Evolutionary conservation across 2,888 invertebrate genomes (phyloP).

Genomic region (Dicyrtoma fusca): DNA sequence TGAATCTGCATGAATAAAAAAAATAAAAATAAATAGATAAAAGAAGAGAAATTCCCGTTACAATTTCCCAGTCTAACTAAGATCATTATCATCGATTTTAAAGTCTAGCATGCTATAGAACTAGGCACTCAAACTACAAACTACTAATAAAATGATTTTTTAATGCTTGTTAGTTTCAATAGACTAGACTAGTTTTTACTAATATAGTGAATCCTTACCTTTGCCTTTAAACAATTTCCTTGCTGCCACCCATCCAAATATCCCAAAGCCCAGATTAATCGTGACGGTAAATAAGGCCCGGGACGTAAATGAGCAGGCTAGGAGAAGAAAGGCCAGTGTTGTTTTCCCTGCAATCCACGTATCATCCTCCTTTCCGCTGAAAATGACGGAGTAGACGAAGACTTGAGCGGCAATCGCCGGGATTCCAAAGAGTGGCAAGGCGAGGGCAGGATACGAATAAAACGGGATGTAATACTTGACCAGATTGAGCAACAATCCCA

Average conservation of each 20-base stretch:
- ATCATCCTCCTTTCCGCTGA: constrained; percentile 35
- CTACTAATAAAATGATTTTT: not conserved
- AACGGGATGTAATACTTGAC: constrained; percentile 51
- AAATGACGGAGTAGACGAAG: constrained; percentile 37
- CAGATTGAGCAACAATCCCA: constrained; percentile 46
- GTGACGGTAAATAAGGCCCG: constrained; percentile 49
- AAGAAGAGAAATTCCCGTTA: too few species aligned
- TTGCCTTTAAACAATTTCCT: constrained; percentile 48
- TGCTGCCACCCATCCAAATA: constrained; percentile 45
- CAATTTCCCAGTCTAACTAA: too few species aligned
- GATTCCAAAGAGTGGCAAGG: constrained; percentile 48
- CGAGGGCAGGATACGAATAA: constrained; percentile 50
- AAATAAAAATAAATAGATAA: too few species aligned
- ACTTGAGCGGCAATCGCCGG: constrained; percentile 52
- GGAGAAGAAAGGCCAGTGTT: constrained; percentile 44
- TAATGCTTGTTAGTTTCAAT: too few species aligned
- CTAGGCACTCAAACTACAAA: not conserved
- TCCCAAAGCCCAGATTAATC: constrained; percentile 46
- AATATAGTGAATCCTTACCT: constrained; percentile 34
- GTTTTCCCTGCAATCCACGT: constrained; percentile 52
- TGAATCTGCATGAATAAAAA: constrained; percentile 31
- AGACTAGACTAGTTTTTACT: too few species aligned
- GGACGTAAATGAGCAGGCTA: constrained; percentile 48
- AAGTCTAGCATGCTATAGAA: not conserved
- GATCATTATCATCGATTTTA: too few species aligned